Percentiles rank a stretch among this genome's conserved stretches.
These are phyloP conservation scores for Plumapathes pennacea DNA, from an alignment of 92 coral and sea anemone species.

Conservation along the genomic window DNA sequence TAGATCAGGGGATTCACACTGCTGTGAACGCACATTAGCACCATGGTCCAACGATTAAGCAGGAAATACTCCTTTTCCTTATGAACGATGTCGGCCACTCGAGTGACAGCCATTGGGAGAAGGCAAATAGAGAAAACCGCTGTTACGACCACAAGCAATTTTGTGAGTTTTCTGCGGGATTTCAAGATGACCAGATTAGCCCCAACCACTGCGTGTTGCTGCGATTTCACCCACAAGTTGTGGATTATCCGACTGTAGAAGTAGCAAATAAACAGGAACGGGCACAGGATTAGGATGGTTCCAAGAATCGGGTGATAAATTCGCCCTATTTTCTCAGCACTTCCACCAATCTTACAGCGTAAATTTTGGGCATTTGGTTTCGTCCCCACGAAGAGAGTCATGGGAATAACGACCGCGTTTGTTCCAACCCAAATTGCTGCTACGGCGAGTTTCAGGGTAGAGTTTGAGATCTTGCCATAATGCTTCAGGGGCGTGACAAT, in stretches of 20 bases:
- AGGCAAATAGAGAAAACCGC: slow-evolving; percentile 1
- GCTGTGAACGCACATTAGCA: not conserved
- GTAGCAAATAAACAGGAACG: slow-evolving; percentile 9
- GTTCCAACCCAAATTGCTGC: not conserved
- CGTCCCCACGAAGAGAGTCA: slow-evolving; percentile 3
- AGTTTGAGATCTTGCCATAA: not conserved
- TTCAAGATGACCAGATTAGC: not conserved
- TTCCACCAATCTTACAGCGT: too few species aligned
- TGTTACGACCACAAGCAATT: slow-evolving; percentile 3
- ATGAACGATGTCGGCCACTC: not conserved
- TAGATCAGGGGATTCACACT: slow-evolving; percentile 6
- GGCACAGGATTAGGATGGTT: not conserved
- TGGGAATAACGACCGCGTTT: not conserved
- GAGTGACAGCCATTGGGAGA: slow-evolving; percentile 6
- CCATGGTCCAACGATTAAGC: not conserved
- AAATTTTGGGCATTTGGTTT: too few species aligned
- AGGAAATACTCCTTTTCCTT: not conserved
- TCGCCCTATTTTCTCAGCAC: not conserved
- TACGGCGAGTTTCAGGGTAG: not conserved
- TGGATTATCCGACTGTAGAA: slow-evolving; percentile 6
- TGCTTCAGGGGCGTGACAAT: slow-evolving; percentile 13
- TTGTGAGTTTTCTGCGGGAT: slow-evolving; percentile 11
- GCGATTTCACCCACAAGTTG: slow-evolving; percentile 1
- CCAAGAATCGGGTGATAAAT: slow-evolving; percentile 6
- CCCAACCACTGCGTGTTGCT: not conserved